Evolutionary conservation across 2,113 vertebrate species (phyloP).

Genomic region (Grammomys surdaster): DNA sequence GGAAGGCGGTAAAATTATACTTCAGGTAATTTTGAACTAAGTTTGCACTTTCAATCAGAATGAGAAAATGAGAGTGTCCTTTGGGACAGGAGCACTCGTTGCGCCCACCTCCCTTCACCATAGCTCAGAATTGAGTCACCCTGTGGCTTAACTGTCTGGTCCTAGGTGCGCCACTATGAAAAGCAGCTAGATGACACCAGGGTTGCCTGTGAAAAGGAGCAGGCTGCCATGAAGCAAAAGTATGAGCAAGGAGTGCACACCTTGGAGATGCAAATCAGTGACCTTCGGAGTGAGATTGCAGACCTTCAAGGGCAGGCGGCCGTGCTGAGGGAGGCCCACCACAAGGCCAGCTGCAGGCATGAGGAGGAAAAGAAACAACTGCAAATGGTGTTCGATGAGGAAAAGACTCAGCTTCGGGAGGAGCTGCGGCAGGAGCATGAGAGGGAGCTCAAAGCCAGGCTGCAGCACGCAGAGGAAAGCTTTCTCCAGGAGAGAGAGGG

Average conservation of each 20-base stretch:
- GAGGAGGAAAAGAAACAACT: slow-evolving; percentile 84
- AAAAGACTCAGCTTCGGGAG: slow-evolving; percentile 86
- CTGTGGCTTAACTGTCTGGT: not conserved
- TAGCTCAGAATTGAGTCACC: not conserved
- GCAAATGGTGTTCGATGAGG: slow-evolving; percentile 79
- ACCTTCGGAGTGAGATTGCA: slow-evolving; percentile 82
- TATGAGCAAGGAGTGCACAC: slow-evolving; percentile 84
- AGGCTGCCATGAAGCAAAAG: slow-evolving; percentile 83
- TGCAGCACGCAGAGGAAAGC: slow-evolving; percentile 84
- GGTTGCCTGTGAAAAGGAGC: slow-evolving; percentile 87
- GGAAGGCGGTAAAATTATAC: not conserved
- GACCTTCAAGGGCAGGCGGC: slow-evolving; percentile 88
- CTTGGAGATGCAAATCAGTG: slow-evolving; percentile 87
- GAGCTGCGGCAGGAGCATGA: slow-evolving; percentile 85
- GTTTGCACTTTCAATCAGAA: not conserved
- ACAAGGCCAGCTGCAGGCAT: slow-evolving; percentile 72
- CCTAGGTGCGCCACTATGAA: slow-evolving; percentile 85
- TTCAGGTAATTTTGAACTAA: slow-evolving; percentile 17
- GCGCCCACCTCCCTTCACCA: accelerated
- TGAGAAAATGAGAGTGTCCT: slow-evolving; percentile 21
- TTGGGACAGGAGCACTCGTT: not conserved
- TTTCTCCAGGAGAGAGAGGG: slow-evolving; percentile 89
- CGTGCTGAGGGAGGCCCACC: slow-evolving; percentile 82
- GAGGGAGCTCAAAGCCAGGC: slow-evolving; percentile 78
- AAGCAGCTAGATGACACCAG: slow-evolving; percentile 87